Evolutionary conservation across 1,140 invertebrate genomes (phyloP).

Genomic region (Formica exsecta): DNA sequence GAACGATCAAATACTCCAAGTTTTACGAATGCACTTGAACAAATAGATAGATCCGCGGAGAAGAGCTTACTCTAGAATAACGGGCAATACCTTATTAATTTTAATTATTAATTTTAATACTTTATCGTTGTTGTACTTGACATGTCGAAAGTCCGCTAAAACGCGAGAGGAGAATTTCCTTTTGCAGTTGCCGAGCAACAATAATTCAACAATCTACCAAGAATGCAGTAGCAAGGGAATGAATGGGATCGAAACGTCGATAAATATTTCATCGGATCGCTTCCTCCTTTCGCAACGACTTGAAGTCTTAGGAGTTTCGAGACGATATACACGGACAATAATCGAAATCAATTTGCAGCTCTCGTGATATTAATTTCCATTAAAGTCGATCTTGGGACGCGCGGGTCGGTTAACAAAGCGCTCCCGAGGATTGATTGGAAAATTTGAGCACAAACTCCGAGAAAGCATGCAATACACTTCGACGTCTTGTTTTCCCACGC

Average conservation of each 20-base stretch:
- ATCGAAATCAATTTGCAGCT: constrained; percentile 32
- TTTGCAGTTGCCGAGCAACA: not conserved
- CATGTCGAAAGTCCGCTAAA: not conserved
- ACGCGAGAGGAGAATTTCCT: not conserved
- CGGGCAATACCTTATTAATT: constrained; percentile 49
- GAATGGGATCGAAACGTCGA: not conserved
- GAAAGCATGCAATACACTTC: constrained; percentile 19
- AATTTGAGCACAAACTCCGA: constrained; percentile 37
- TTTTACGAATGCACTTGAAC: constrained; percentile 42
- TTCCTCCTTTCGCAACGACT: not conserved
- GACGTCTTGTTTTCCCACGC: constrained; percentile 17
- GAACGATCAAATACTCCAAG: constrained; percentile 35
- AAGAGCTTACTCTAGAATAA: not conserved
- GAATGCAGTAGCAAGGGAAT: not conserved
- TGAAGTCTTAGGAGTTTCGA: not conserved
- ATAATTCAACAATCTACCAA: not conserved
- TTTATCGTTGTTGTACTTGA: constrained; percentile 23
- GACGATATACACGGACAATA: not conserved
- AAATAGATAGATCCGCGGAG: constrained; percentile 20
- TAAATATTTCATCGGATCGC: constrained; percentile 13
- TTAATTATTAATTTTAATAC: too few relatives aligned
- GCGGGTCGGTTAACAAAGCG: constrained; percentile 11
- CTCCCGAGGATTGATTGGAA: constrained; percentile 31
- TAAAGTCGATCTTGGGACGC: not conserved
- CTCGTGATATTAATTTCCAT: constrained; percentile 26